phyloP scores from a whole-genome alignment of 2,113 vertebrate genomes.

The Phaetusa simplex region DNA sequence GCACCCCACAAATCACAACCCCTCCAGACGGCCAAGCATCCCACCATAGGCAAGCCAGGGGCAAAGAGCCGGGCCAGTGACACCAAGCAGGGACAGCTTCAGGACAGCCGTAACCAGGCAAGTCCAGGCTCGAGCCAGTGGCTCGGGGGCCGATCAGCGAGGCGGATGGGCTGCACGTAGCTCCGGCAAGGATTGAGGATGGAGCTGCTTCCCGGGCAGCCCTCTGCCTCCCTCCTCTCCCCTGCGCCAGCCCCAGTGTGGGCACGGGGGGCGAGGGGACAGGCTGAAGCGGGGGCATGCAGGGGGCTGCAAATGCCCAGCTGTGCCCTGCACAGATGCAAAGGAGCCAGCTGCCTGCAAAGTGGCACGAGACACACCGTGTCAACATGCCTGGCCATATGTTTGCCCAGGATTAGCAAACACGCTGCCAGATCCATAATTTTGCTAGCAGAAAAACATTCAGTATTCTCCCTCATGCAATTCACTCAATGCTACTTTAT shows the following conservation, averaged over 20 bases:
- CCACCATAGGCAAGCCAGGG: neutral
- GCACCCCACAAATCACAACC: neutral
- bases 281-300: neutral
- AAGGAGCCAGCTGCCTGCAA: neutral
- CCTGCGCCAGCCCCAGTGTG: fast-evolving
- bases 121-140: neutral
- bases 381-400: neutral
- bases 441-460: neutral
- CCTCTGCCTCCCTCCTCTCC: neutral
- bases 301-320: neutral
- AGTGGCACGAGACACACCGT: neutral
- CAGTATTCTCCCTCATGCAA: neutral
- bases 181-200: fast-evolving
- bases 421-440: neutral
- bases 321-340: fast-evolving
- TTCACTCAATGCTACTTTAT: neutral
- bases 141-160: neutral
- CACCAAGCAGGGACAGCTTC: neutral
- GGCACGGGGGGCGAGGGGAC: neutral
- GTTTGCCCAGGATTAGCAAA: neutral
- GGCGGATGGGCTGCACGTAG: fast-evolving
- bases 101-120: neutral
- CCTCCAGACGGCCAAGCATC: fast-evolving
- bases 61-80: neutral
- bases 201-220: neutral